Percentiles rank a stretch among this genome's conserved stretches.
Conservation (phyloP, 2,888 invertebrate genomes). For the Cheilosia grossa region DNA sequence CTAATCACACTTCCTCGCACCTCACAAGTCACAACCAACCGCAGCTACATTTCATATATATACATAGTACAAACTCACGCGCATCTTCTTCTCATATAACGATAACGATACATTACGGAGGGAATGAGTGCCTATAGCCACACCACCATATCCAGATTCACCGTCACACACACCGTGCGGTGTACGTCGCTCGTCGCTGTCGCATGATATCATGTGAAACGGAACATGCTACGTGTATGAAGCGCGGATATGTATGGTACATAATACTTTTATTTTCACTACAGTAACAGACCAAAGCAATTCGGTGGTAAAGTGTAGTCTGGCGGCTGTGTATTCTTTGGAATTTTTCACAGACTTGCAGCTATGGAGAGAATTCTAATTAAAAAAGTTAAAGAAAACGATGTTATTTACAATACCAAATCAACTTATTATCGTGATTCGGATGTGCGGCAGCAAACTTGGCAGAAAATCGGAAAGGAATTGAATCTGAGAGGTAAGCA, state of each 20-base stretch:
- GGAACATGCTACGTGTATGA: constrained; percentile 44
- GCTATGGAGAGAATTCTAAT: constrained; percentile 40
- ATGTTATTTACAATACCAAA: constrained; percentile 29
- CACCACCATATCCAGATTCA: constrained; percentile 14
- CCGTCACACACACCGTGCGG: not conserved
- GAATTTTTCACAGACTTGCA: too few species aligned
- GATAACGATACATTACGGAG: not conserved
- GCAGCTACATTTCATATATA: constrained; percentile 21
- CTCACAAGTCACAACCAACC: not conserved
- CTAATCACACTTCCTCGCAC: constrained; percentile 17
- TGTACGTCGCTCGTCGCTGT: not conserved
- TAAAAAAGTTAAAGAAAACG: constrained; percentile 41
- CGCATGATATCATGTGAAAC: constrained; percentile 50
- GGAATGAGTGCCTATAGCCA: not conserved
- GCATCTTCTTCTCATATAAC: constrained; percentile 21
- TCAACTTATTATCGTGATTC: constrained; percentile 47
- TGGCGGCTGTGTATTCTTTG: not conserved
- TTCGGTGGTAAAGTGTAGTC: not conserved
- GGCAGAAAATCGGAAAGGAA: constrained; percentile 56
- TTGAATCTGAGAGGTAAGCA: constrained; percentile 42
- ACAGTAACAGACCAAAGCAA: not conserved
- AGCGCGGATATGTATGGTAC: not conserved
- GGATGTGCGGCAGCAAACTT: constrained; percentile 42
- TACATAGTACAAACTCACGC: constrained; percentile 15
- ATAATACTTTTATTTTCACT: constrained; percentile 19